phyloP scores from a whole-genome alignment of 2,113 vertebrate genomes.

The Clarias gariepinus region DNA sequence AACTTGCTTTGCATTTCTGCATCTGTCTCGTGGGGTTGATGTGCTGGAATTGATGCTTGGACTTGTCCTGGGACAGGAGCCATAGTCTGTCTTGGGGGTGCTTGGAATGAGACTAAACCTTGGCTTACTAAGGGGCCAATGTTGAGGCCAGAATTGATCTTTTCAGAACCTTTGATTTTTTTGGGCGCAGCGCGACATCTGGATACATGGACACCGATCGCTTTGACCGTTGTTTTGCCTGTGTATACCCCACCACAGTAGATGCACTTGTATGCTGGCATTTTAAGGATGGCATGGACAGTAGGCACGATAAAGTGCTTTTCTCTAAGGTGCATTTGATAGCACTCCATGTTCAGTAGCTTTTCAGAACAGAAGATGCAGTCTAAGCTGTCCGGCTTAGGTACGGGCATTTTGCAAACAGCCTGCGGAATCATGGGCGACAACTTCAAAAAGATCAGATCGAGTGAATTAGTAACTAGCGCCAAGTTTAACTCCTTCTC shows the following conservation, averaged over 20 bases:
- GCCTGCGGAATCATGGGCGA: constrained; percentile 70
- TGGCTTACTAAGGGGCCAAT: constrained; percentile 33
- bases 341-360: constrained; percentile 73
- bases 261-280: constrained; percentile 93
- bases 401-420: constrained; percentile 57
- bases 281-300: constrained; percentile 88
- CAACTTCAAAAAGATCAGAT: constrained; percentile 85
- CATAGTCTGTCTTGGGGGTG: constrained; percentile 21
- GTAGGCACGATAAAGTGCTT: constrained; percentile 92
- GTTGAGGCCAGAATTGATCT: constrained; percentile 30
- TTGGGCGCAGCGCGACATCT: constrained; percentile 89
- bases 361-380: constrained; percentile 89
- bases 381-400: constrained; percentile 68
- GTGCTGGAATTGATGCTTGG: constrained; percentile 16
- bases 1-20: constrained; percentile 66
- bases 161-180: constrained; percentile 64
- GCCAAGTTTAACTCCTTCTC: constrained; percentile 87
- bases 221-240: constrained; percentile 89
- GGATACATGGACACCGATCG: constrained; percentile 89
- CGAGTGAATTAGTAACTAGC: constrained; percentile 81
- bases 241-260: constrained; percentile 97
- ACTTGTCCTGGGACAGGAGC: constrained; percentile 49
- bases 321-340: constrained; percentile 86
- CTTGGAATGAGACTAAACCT: constrained; percentile 24
- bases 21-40: neutral